Base-by-base conservation (phyloP, 2,113 vertebrate genomes). In the Paracanthobrama guichenoti region DNA sequence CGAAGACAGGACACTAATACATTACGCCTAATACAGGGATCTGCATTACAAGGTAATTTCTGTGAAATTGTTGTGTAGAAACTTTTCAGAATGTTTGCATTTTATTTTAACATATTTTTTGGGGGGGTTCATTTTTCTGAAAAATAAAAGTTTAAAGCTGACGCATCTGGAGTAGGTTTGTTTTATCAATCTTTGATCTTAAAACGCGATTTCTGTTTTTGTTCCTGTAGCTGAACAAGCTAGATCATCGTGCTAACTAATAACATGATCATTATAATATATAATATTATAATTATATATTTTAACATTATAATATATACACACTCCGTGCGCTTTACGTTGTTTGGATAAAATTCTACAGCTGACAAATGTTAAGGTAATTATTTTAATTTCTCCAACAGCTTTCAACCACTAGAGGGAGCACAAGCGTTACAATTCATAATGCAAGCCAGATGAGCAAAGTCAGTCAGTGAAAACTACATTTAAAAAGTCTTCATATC, bases 31-130 rank as follows among this genome's bases (percentile, higher is more conserved):
- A 92, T 92, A 93, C 91, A 92, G 91, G 91, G 92, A 92, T 91
- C 93, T 93, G 93, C 92, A 94, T 94, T 94, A 92, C 91, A 91
- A 93, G 90, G 93, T 95, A 95, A 95, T 95, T 95, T 95, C 94
- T 95, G 94, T 95, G 94, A 95, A 95, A 95, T 95, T 95, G 93
- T 94, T 94, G 94, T 94, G 93, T 95, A 95, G 93, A 93, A 83
- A 91, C 91, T 93, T 94, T 93, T 92, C 92, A 93, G 93, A 95
- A 94, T 94, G 94, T 95, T 94, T 92, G 10, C 44, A 48, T 64
- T 91, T 91, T 92, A 94, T 93, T 90, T 72, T 89, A 90, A 88
- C 46, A 75, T 28, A 76, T 87, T 88, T 89, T 39, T 39, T 39
- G 4, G 35, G 4, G 46, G 82, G 64, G 64, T 86, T 89, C 4